phyloP scores from a whole-genome alignment of 2,888 invertebrate species.

The Theretra japonica region DNA sequence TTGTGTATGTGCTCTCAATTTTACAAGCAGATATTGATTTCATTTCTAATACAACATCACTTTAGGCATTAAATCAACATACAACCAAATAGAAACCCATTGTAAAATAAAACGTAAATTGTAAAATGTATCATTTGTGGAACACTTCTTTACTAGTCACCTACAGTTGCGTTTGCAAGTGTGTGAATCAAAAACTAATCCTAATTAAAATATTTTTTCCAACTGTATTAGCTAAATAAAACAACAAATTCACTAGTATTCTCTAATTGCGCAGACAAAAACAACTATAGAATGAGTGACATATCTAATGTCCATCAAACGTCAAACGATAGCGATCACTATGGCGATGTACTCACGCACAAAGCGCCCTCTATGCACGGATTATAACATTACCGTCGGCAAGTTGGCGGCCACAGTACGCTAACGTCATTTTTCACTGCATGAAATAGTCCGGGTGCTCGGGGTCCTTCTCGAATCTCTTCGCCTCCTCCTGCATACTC shows the following conservation, averaged over 20 bases:
- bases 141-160: no score
- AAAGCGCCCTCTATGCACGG: constrained; percentile 10
- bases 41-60: no score
- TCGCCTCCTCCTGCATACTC: constrained; percentile 99
- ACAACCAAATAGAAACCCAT: no score
- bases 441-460: constrained; percentile 98
- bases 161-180: no score
- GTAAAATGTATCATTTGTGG: no score
- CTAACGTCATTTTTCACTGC: constrained; percentile 87
- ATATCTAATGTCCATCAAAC: constrained; percentile 32
- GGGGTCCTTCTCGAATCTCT: constrained; percentile 98
- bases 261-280: not conserved
- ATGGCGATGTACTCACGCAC: constrained; percentile 19
- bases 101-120: no score
- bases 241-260: not conserved
- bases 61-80: no score
- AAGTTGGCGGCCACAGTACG: constrained; percentile 43
- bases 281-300: constrained; percentile 8
- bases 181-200: no score
- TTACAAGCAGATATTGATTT: no score
- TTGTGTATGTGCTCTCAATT: no score
- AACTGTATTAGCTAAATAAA: not conserved
- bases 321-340: constrained; percentile 23
- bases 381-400: constrained; percentile 39
- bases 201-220: not conserved